Base-by-base conservation (phyloP, 2,113 vertebrate genomes). In the Hyperopisus bebe region DNA sequence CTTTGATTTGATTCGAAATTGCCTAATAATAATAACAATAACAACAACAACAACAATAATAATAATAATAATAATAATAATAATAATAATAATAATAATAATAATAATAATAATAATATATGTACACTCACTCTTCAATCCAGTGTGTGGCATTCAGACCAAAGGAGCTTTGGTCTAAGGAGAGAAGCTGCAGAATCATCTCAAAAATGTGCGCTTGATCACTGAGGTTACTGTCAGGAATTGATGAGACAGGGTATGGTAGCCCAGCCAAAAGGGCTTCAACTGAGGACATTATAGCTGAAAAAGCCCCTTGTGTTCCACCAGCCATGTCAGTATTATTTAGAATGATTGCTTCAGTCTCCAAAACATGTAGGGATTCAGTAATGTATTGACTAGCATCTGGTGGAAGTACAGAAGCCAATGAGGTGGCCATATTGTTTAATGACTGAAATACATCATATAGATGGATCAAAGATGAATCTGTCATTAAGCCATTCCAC, bases 111-210 rank as follows among this genome's bases (percentile, higher is more conserved):
- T 55, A 62, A 62, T 3, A 62, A 62, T 27, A 66, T 27, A 66
- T 70, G n/a, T 31, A 53, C 70, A 94, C 91, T 92, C 51, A 94
- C 93, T 91, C 90, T 84, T 90, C 47, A 42, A 66, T 85, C 92
- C 92, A 94, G 90, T 92, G 92, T 44, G 89, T 92, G 42, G 88
- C 86, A 55, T 94, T 93, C 62, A 31, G 62, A 10, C 62, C 27
- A 31, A 89, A 10, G 62, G 89, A 77, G 27, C 35, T 66, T 44
- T 74, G 42, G 42, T 47, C 89, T 47, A 86, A 88, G 0, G 51
- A 88, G 9, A 90, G 31, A 35, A 89, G 82, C 19, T 77, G 70
- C 2, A 91, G 53, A 42, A 92, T 84, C 42, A 11, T 89, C 89
- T 92, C 86, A 9, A 93, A 7, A 39, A 74, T 91, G 3, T 90